Evolutionary conservation across 2,113 vertebrate species (phyloP).

Genomic region (Nannospalax galili): DNA sequence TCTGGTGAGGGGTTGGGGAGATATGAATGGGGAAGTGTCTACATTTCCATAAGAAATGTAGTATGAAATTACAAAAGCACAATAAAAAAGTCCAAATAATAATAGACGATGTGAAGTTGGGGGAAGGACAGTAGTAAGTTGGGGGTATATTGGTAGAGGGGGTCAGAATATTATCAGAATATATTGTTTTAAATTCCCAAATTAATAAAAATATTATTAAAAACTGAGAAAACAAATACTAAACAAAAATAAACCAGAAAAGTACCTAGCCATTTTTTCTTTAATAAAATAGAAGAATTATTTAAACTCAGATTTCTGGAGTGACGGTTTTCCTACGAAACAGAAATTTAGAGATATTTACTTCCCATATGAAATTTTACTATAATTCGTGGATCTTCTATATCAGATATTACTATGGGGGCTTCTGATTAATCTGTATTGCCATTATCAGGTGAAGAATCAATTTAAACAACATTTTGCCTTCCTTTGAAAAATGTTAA

Average conservation of each 20-base stretch:
- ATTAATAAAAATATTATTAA: too few species aligned
- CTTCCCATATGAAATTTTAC: background rate
- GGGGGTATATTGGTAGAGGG: too few species aligned
- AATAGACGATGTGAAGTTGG: too few species aligned
- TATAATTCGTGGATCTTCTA: background rate
- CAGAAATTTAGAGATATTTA: background rate
- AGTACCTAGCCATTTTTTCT: background rate
- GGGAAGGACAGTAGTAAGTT: too few species aligned
- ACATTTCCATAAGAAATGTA: too few species aligned
- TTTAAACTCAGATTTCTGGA: background rate
- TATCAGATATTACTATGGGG: background rate
- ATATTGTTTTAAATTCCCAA: too few species aligned
- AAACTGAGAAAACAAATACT: too few species aligned
- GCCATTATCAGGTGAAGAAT: background rate
- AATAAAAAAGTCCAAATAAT: too few species aligned
- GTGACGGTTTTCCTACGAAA: background rate
- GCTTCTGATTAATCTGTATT: background rate
- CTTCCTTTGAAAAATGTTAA: constrained; percentile 31
- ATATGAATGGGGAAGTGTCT: too few species aligned
- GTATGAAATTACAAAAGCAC: too few species aligned
- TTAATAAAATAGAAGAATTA: background rate
- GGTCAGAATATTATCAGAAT: too few species aligned
- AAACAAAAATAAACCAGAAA: background rate
- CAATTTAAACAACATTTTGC: background rate
- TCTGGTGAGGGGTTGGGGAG: too few species aligned